Evolutionary conservation across 2,888 invertebrate species (phyloP).

Genomic region (Mythimna ferrago): DNA sequence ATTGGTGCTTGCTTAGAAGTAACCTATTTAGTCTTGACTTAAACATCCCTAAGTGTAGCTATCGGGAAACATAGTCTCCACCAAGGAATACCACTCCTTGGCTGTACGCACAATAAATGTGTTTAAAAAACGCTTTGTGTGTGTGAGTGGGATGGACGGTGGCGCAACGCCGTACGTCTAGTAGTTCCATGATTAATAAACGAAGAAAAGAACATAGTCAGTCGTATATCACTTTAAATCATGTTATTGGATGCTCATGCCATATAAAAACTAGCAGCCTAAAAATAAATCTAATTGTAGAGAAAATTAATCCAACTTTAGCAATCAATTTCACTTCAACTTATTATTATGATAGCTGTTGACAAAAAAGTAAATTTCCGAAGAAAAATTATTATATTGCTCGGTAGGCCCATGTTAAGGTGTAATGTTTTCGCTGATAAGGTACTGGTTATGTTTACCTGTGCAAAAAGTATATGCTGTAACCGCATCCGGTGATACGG

Average conservation of each 20-base stretch:
- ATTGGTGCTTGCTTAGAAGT: too few species aligned
- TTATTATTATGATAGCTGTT: slow-evolving; percentile 2
- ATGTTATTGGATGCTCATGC: too few species aligned
- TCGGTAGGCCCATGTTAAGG: slow-evolving; percentile 35
- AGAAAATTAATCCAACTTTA: slow-evolving; percentile 19
- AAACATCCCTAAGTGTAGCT: too few species aligned
- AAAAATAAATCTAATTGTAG: slow-evolving; percentile 6
- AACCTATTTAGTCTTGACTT: too few species aligned
- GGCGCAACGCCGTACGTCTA: not conserved
- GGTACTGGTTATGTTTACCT: slow-evolving; percentile 33
- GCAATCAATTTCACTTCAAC: slow-evolving; percentile 44
- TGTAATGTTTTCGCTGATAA: slow-evolving; percentile 52
- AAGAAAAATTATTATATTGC: slow-evolving; percentile 34
- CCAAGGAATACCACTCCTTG: too few species aligned
- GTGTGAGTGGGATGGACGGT: too few species aligned
- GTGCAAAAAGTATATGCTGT: slow-evolving; percentile 50
- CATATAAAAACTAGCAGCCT: not conserved
- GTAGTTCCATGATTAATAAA: not conserved
- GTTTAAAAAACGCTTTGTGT: too few species aligned
- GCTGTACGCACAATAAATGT: too few species aligned
- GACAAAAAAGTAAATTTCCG: slow-evolving; percentile 39
- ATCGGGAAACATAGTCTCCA: too few species aligned
- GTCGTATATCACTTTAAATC: not conserved
- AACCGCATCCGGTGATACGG: slow-evolving; percentile 55
- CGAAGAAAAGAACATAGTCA: not conserved